Base-by-base conservation (phyloP, 2,797 vertebrate genomes). In the Anguilla pacifica region DNA sequence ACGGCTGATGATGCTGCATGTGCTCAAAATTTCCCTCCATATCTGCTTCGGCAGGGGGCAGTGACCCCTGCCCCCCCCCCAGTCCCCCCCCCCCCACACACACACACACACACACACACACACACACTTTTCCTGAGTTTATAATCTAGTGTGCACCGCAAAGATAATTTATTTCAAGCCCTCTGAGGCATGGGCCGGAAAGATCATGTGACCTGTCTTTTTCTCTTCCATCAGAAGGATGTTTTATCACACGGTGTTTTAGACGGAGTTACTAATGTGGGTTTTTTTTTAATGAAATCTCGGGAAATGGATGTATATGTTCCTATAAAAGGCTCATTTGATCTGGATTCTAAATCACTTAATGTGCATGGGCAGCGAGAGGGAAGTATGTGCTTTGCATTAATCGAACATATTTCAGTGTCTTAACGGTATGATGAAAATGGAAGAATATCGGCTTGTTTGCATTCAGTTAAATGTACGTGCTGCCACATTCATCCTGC, bases 331-430 rank as follows among this genome's bases (percentile, higher is more conserved):
- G 77, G 28, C 46, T 81, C 22, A 46, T 81, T 46, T 81, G 77
- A 49, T 81, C 77, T 81, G 5, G 17, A 25, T 81, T 81, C 77
- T 81, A n/a, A 25, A 81, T 81, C 43, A 81, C 43, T 81, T 49
- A 81, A 25, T 22, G 43, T 49, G 10, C 77, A 81, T 51, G 77
- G 39, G 43, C 77, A 81, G n/a, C 22, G 77, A n/a, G 22, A 43
- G 9, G 22, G 61, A n/a, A 22, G 11, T 46, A 49, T 81, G 77
- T 81, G 77, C 77, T 46, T 49, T n/a, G 77, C 77, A 81, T 81
- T 81, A 46, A 81, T 81, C 22, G 6, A 22, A 81, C 3, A 25
- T 81, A 46, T 81, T 81, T 51, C 19, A 81, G 43, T 81, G n/a
- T 51, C 22, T n/a, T 51, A 25, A 10, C 77, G 15, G 77, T 10